Base-by-base conservation (phyloP, 2,113 vertebrate species). In the Dicaeum eximium region DNA sequence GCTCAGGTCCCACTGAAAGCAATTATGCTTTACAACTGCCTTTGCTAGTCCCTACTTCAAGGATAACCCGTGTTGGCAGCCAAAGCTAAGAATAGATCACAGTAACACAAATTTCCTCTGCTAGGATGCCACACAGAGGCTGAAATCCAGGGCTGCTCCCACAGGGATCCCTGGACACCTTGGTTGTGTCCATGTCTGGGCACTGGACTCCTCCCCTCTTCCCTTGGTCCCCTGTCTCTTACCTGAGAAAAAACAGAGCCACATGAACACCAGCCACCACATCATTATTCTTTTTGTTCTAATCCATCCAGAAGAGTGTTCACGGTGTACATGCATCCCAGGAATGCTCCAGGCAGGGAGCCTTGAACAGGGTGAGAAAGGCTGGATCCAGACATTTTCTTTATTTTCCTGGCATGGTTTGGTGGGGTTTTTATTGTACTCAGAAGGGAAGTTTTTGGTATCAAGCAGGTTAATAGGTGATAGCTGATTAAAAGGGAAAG, bases 131-230 rank as follows among this genome's bases (percentile, higher is more conserved):
- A 2, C 3, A 0, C 70, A 82, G 61, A 1, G 3, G 54, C 21
- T 80, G 84, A 72, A 86, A 38, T 15, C 30, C 40, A 71, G 56
- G 51, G 50, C 38, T 62, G 35, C 15, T 90, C 35, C 35, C 45
- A 44, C 4, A 1, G 1, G 30, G 56, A 30, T 66, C 21, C 25
- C 31, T 65, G 67, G 31, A 50, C 16, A 23, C 42, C 25, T 28
- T 6, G 9, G 19, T 4, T 54, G 42, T 60, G 7, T 19, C 17
- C 0, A 0, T 12, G 38, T 20, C 0, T 1, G 30, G 51, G 30
- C 21, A 19, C 65, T 31, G 33, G 15, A 3, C 77, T 31, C 51
- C 19, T 60, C 31, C 10, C 5, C 38, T 60, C 91, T 56, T 6
- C 18, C 13, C 38, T 62, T 1, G 0, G 42, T 30, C 11, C 17